These are phyloP conservation scores for Hyposmocoma kahamanoa DNA, from an alignment of 1,140 invertebrate genomes.

Conservation along the genomic window DNA sequence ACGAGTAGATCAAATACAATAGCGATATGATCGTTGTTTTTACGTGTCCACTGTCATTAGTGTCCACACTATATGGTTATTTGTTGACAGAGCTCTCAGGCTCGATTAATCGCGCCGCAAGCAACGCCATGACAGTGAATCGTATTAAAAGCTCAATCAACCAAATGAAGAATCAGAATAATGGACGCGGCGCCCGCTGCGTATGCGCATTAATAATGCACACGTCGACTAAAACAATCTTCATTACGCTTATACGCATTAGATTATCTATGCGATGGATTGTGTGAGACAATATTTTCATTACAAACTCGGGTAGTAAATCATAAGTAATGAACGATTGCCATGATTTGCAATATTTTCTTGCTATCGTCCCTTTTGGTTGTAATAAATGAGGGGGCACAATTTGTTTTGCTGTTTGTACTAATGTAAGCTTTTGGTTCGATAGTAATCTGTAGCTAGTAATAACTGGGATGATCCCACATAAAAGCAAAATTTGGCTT, in stretches of 20 bases:
- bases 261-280: constrained; percentile 14
- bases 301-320: constrained; percentile 20
- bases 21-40: constrained; percentile 28
- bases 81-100: constrained; percentile 59
- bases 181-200: constrained; percentile 57
- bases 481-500: no score
- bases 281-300: no score
- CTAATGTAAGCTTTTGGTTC: background rate
- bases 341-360: constrained; percentile 56
- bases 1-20: constrained; percentile 20
- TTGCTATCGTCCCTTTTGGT: constrained; percentile 32
- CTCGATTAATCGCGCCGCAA: constrained; percentile 59
- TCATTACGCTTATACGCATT: constrained; percentile 67
- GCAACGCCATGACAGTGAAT: constrained; percentile 58
- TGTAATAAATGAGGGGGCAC: background rate
- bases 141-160: constrained; percentile 73
- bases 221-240: constrained; percentile 63
- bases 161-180: constrained; percentile 72
- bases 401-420: background rate
- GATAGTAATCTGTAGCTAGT: no score
- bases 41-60: constrained; percentile 57
- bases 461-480: no score
- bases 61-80: constrained; percentile 32
- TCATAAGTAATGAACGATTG: constrained; percentile 28
- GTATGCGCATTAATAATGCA: constrained; percentile 72